phyloP scores from a whole-genome alignment of 53 echinoderm and acorn worm species.

The Astropecten irregularis region DNA sequence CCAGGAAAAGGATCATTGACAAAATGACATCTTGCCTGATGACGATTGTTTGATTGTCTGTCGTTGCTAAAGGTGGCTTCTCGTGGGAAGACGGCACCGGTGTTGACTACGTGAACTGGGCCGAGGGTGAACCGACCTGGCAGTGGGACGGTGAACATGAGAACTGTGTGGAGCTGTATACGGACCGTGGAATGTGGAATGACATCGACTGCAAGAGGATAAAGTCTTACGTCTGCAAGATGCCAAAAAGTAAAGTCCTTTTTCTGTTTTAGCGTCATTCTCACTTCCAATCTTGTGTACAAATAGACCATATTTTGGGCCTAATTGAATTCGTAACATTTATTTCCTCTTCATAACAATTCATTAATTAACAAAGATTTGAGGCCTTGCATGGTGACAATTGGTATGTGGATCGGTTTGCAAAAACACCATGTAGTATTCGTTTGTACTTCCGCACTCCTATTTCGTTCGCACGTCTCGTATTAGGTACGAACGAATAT shows the following conservation, averaged over 20 bases:
- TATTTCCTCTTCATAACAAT: too few species aligned
- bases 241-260: conserved; percentile 78
- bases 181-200: conserved; percentile 73
- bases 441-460: too few species aligned
- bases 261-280: not conserved
- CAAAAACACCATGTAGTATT: too few species aligned
- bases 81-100: conserved; percentile 74
- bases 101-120: conserved; percentile 88
- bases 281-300: not conserved
- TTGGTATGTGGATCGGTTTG: too few species aligned
- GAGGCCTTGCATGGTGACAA: too few species aligned
- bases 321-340: not conserved
- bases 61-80: conserved; percentile 91
- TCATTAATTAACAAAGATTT: too few species aligned
- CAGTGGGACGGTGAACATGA: conserved; percentile 68
- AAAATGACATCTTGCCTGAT: too few species aligned
- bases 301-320: too few species aligned
- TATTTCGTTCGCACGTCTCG: too few species aligned
- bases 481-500: too few species aligned
- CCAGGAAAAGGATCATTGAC: too few species aligned
- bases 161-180: conserved; percentile 82
- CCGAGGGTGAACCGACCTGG: conserved; percentile 67
- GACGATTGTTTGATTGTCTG: too few species aligned
- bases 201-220: conserved; percentile 72
- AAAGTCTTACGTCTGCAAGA: conserved; percentile 83